Percentiles rank a stretch among this genome's conserved stretches.
Conservation (phyloP, 2,113 vertebrate species). For the Psittacula cyanocephala region DNA sequence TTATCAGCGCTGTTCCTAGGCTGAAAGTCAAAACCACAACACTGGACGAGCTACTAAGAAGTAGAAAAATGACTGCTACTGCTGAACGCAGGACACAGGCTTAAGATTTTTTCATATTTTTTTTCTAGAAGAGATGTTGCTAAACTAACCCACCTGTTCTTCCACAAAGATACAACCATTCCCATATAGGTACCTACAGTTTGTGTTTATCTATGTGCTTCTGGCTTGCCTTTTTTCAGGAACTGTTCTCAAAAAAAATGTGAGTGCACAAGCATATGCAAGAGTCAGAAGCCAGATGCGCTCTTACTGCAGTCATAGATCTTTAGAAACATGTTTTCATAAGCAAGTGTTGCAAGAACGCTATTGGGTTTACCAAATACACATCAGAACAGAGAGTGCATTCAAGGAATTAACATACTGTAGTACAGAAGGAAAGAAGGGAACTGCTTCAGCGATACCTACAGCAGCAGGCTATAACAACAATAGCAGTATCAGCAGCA, state of each 20-base stretch:
- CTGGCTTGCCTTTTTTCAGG: neutral
- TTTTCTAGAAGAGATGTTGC: neutral
- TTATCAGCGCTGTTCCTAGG: no score
- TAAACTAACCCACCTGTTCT: neutral
- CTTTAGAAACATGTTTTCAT: conserved; percentile 66
- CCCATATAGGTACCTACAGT: neutral
- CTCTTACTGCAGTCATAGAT: conserved; percentile 61
- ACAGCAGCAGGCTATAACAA: conserved; percentile 71
- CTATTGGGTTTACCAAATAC: conserved; percentile 28
- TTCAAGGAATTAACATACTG: conserved; percentile 40
- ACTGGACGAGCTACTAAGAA: no score
- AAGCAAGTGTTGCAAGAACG: conserved; percentile 36
- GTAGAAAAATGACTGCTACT: no score
- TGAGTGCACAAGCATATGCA: rapidly evolving
- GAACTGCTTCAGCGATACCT: conserved; percentile 65
- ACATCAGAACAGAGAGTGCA: conserved; percentile 15
- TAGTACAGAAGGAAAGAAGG: conserved; percentile 27
- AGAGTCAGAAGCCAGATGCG: neutral
- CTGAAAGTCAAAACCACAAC: no score
- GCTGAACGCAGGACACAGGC: neutral
- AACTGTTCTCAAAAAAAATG: neutral
- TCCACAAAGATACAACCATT: neutral
- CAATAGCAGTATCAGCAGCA: conserved; percentile 61
- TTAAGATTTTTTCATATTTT: neutral
- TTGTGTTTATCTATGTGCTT: neutral